Conservation (phyloP, 1,140 invertebrate genomes). For the Drosophila arizonae region DNA sequence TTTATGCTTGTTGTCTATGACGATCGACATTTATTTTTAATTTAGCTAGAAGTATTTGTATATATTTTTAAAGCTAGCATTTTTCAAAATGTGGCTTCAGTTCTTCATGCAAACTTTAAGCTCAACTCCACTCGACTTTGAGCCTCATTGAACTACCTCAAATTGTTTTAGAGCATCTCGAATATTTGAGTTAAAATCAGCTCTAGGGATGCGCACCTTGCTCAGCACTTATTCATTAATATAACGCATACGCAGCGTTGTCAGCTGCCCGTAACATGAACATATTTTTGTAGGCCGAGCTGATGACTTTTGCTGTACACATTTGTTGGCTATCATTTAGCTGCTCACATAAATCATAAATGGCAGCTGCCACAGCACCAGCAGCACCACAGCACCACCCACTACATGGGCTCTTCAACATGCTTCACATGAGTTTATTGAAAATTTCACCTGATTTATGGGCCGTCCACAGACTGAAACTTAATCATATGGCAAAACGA, state of each 20-base stretch:
- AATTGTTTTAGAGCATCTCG: slow-evolving; percentile 1
- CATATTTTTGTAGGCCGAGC: slow-evolving; percentile 26
- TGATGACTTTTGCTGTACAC: slow-evolving; percentile 28
- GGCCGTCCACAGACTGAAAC: slow-evolving; percentile 44
- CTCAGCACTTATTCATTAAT: slow-evolving; percentile 42
- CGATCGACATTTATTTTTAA: too few relatives aligned
- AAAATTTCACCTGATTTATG: slow-evolving; percentile 67
- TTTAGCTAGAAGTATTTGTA: too few relatives aligned
- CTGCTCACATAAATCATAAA: slow-evolving; percentile 59
- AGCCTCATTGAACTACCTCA: too few relatives aligned
- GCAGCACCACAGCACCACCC: slow-evolving; percentile 11
- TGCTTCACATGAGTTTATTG: slow-evolving; percentile 61
- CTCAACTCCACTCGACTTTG: too few relatives aligned
- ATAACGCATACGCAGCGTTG: slow-evolving; percentile 46
- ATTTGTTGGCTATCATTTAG: slow-evolving; percentile 52
- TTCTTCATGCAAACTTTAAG: too few relatives aligned
- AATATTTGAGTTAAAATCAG: slow-evolving; percentile 61
- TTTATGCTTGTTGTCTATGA: not conserved
- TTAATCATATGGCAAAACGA: slow-evolving; percentile 49
- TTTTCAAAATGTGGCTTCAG: too few relatives aligned
- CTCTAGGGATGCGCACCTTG: not conserved
- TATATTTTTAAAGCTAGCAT: too few relatives aligned
- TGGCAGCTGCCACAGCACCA: slow-evolving; percentile 27
- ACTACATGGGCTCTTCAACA: slow-evolving; percentile 48
- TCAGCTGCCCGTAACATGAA: slow-evolving; percentile 29